These are phyloP conservation scores for Oryzias celebensis DNA, from an alignment of 2,113 vertebrate species.

Conservation along the genomic window DNA sequence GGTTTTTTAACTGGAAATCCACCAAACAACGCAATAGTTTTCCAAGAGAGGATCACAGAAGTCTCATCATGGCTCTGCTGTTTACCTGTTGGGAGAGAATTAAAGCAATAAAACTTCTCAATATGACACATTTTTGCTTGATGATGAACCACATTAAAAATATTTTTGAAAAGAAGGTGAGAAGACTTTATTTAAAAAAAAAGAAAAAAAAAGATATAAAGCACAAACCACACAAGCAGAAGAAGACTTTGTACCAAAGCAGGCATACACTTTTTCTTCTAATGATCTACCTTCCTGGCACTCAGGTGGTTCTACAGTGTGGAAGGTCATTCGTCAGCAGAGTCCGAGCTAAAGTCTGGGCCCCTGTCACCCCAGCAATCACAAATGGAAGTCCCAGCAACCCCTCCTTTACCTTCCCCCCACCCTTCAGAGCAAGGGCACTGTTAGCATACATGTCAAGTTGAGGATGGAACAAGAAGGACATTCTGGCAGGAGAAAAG, in stretches of 20 bases:
- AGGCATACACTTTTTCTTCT: slow-evolving; percentile 33
- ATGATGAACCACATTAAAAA: background rate
- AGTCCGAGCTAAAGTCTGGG: slow-evolving; percentile 37
- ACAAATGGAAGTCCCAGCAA: slow-evolving; percentile 58
- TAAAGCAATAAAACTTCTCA: too few species aligned
- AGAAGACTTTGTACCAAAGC: slow-evolving; percentile 24
- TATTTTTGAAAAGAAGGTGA: background rate
- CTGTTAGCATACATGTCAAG: slow-evolving; percentile 70
- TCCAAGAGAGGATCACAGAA: too few species aligned
- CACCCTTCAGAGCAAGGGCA: slow-evolving; percentile 70
- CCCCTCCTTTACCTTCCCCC: slow-evolving; percentile 34
- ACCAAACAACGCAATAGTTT: too few species aligned
- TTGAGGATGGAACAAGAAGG: slow-evolving; percentile 71
- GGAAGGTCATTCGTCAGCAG: slow-evolving; percentile 35
- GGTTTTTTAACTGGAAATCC: too few species aligned
- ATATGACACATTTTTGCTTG: too few species aligned
- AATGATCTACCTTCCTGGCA: slow-evolving; percentile 49
- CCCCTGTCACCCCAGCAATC: slow-evolving; percentile 61
- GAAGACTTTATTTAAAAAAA: background rate
- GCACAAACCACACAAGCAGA: background rate
- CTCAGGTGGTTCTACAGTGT: slow-evolving; percentile 41
- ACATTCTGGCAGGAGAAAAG: slow-evolving; percentile 64
- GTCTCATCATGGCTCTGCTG: too few species aligned
- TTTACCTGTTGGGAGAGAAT: too few species aligned
- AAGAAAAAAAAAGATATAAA: background rate